These are phyloP conservation scores for Sinohyriopsis cumingii DNA, from an alignment of 2,888 invertebrate genomes.

Conservation along the genomic window DNA sequence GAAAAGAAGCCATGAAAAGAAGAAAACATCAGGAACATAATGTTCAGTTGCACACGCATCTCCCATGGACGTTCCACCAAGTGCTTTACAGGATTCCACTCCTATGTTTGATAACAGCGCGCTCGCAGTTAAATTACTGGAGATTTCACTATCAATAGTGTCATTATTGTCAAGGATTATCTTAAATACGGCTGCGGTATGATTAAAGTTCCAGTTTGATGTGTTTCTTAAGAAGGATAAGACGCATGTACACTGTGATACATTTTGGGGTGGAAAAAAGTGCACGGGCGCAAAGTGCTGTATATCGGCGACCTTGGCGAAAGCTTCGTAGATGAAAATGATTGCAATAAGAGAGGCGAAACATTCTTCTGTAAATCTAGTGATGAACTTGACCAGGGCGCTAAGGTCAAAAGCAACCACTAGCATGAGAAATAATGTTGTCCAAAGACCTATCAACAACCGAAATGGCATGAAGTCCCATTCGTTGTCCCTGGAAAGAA, in stretches of 20 bases:
- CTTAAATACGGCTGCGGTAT: slow-evolving; percentile 12
- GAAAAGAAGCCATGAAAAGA: slow-evolving; percentile 94
- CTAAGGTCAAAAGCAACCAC: slow-evolving; percentile 95
- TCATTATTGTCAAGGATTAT: neutral
- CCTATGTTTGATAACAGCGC: slow-evolving; percentile 13
- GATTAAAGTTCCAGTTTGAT: neutral
- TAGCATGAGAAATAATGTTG: slow-evolving; percentile 85
- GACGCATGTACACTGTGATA: slow-evolving; percentile 33
- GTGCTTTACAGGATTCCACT: slow-evolving; percentile 17
- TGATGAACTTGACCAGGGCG: slow-evolving; percentile 96
- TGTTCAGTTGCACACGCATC: slow-evolving; percentile 43
- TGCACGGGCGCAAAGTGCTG: slow-evolving; percentile 41
- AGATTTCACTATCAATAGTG: too few species aligned
- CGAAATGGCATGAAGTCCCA: slow-evolving; percentile 96
- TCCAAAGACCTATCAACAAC: slow-evolving; percentile 98
- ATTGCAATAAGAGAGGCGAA: slow-evolving; percentile 97
- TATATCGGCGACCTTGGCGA: slow-evolving; percentile 88
- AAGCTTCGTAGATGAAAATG: slow-evolving; percentile 97
- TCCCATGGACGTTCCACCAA: slow-evolving; percentile 73
- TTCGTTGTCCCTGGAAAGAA: slow-evolving; percentile 76
- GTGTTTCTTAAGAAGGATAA: slow-evolving; percentile 18
- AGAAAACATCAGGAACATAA: slow-evolving; percentile 80
- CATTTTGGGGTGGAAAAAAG: slow-evolving; percentile 23
- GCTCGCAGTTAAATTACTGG: too few species aligned
- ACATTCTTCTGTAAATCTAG: slow-evolving; percentile 97